phyloP scores from a whole-genome alignment of 2,797 vertebrate genomes.

The Rhinoraja longicauda region DNA sequence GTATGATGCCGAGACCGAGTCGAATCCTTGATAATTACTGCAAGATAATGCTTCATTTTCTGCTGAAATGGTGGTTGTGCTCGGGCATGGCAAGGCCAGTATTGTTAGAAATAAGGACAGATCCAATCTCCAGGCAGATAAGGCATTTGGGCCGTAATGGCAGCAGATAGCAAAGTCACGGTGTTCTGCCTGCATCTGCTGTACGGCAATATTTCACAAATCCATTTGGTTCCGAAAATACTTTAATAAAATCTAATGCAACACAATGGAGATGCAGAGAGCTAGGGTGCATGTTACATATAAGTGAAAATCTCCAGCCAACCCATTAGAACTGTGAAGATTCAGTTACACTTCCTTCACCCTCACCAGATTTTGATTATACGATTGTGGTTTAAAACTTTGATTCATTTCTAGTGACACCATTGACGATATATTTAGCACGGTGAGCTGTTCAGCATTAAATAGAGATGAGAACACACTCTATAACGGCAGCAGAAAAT shows the following conservation, averaged over 20 bases:
- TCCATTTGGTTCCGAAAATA: not conserved
- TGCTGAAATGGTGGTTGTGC: not conserved
- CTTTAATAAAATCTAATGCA: not conserved
- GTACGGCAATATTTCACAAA: not conserved
- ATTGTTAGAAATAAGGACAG: not conserved
- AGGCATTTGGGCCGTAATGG: not conserved
- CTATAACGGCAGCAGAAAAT: not conserved
- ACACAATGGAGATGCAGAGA: not conserved
- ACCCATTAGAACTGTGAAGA: not conserved
- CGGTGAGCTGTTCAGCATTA: not conserved
- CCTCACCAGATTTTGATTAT: not conserved
- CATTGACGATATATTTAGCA: too few relatives aligned
- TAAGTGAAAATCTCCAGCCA: not conserved
- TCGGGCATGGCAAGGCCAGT: constrained; percentile 1
- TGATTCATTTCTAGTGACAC: not conserved
- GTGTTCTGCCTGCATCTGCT: not conserved
- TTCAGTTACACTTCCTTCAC: not conserved
- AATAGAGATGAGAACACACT: not conserved
- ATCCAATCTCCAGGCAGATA: constrained; percentile 4
- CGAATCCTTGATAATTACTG: not conserved
- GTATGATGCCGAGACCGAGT: not conserved
- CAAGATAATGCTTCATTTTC: too few relatives aligned
- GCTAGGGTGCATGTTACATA: not conserved
- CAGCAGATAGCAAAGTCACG: not conserved
- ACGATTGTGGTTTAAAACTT: not conserved